Evolutionary conservation across 2,113 vertebrate genomes (phyloP).

Genomic region (Agelaius phoeniceus): DNA sequence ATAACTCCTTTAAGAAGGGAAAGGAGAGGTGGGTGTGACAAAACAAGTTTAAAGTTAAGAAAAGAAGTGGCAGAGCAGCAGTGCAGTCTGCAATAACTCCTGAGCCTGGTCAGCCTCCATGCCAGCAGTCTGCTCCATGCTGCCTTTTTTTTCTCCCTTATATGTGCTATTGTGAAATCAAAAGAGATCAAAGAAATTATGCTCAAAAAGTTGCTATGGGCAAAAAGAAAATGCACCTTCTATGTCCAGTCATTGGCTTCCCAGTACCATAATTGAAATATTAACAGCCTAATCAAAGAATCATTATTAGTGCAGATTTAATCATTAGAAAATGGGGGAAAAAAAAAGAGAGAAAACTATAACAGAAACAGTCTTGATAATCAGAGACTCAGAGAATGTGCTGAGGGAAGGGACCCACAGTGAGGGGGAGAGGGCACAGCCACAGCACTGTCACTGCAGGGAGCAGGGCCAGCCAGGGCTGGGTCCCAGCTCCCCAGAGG

Average conservation of each 20-base stretch:
- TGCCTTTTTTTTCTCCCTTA: not conserved
- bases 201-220: not conserved
- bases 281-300: not conserved
- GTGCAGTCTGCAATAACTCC: not conserved
- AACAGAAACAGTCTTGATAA: not conserved
- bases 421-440: accelerated
- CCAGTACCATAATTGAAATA: not conserved
- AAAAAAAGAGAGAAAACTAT: not conserved
- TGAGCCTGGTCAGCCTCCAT: not conserved
- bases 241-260: not conserved
- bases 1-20: conserved; percentile 20
- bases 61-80: not conserved
- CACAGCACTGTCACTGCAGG: not conserved
- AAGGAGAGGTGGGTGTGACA: not conserved
- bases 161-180: not conserved
- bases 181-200: not conserved
- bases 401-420: not conserved
- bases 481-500: accelerated
- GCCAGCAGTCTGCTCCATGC: not conserved
- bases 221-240: not conserved
- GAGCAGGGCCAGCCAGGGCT: not conserved
- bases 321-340: not conserved
- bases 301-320: not conserved
- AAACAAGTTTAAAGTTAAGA: not conserved
- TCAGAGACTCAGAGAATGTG: not conserved